Evolutionary conservation across 2,113 vertebrate genomes (phyloP), one percentile per base, ranked within the genome.

Genomic region (Nesogale talazaci): DNA sequence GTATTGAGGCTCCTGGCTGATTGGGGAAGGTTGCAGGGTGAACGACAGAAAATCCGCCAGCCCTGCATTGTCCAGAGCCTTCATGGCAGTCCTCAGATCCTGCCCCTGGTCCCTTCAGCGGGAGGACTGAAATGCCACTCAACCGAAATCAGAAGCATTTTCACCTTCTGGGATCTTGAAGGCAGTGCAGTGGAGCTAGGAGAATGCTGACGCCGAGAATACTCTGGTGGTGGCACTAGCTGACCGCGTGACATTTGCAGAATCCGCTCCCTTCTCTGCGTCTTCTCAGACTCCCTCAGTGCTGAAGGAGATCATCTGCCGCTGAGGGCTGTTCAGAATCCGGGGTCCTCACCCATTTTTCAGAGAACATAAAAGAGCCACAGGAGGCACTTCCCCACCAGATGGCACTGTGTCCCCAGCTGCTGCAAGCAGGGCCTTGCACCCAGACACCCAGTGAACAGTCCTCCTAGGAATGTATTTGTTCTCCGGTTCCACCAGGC

Each of bases 401-500:
- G 97, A 93, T 94, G 96, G 97, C 96, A 80, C 91, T 96, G 91
- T 82, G 89, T 11, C 14, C 31, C 57, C 86, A 88, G 76, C 1
- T 0, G 56, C 0, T 1, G 93, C 29, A 0, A 7, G 9, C 59
- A 6, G 0, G 70, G 40, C 88, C 96, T 12, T 22, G 12, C 22
- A 31, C 29, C 15, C 83, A 98, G 17, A 12, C 70, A 52, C 25
- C 25, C 3, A 10, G 75, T 17, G 27, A 29, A 16, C 42, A 31
- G 40, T 29, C 42, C 25, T 19, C 98, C 98, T 17, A 98, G 63
- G 63, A 98, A 52, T 52, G 92, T 98, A 98, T 80, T 96, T 98
- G 75, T 38, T 67, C 27, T 67, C 96, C 0, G 98, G 97, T 93
- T 99, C 97, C 4, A 98, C 98, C 2, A 97, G 98, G 95, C 98